Percentiles rank a stretch among this genome's conserved stretches.
These are phyloP conservation scores for Edolisoma coerulescens DNA, from an alignment of 2,113 vertebrate species.

Conservation along the genomic window DNA sequence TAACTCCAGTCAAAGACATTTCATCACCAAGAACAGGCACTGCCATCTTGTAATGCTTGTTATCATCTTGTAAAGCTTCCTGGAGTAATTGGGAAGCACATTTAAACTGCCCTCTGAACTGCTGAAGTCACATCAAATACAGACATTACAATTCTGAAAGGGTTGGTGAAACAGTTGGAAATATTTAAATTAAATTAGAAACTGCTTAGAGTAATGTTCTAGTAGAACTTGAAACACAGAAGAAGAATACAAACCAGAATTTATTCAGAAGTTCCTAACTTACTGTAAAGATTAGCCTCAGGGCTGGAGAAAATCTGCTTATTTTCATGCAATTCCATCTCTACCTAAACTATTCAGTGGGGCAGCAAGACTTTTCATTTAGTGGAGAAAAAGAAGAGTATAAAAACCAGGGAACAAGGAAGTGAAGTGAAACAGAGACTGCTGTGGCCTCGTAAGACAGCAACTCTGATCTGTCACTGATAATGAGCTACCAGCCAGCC, in stretches of 20 bases:
- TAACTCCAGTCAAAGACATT: background rate
- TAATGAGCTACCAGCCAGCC: background rate
- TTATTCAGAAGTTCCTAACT: constrained; percentile 3
- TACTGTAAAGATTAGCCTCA: background rate
- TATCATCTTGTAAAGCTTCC: constrained; percentile 1
- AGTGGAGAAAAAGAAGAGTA: background rate
- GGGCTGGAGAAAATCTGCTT: constrained; percentile 12
- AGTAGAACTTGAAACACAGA: constrained; percentile 4
- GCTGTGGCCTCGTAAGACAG: background rate
- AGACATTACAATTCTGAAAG: constrained; percentile 22
- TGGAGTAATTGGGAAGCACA: background rate
- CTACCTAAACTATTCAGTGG: background rate
- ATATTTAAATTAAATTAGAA: constrained; percentile 41
- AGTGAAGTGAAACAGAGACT: background rate
- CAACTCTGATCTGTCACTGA: background rate
- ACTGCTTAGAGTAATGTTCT: background rate
- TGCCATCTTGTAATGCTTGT: background rate
- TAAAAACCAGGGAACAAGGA: background rate
- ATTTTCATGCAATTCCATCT: background rate
- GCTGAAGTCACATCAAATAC: constrained; percentile 35
- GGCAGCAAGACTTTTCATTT: background rate
- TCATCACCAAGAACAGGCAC: background rate
- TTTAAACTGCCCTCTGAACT: background rate
- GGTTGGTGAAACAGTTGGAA: constrained; percentile 4
- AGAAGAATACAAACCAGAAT: constrained; percentile 16